These are phyloP conservation scores for Pentamera pediparva DNA, from an alignment of 53 echinoderm and acorn worm genomes.

Conservation along the genomic window DNA sequence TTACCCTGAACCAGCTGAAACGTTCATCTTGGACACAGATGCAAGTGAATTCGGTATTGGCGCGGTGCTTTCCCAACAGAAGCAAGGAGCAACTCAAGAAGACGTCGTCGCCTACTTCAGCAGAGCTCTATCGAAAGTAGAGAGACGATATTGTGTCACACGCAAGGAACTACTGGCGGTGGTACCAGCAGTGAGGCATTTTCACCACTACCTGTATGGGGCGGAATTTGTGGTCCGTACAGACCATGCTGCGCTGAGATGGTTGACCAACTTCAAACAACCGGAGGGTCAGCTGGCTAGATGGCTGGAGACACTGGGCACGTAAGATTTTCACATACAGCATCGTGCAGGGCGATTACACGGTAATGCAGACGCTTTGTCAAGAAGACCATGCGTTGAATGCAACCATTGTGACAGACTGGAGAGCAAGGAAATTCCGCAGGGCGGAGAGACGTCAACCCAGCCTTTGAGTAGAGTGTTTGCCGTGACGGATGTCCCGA, in stretches of 20 bases:
- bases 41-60: conserved; percentile 34
- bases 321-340: conserved; percentile 19
- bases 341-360: conserved; percentile 11
- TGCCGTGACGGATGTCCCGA: not conserved
- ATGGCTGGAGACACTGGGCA: conserved; percentile 29
- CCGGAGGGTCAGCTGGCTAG: conserved; percentile 30
- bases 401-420: not conserved
- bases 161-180: conserved; percentile 42
- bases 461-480: not conserved
- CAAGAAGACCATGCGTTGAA: conserved; percentile 9
- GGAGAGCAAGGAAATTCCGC: not conserved
- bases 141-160: conserved; percentile 48
- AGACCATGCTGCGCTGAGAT: conserved; percentile 36
- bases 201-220: conserved; percentile 39
- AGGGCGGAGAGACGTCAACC: not conserved
- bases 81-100: conserved; percentile 38
- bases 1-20: conserved; percentile 1
- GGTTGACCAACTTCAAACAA: conserved; percentile 21
- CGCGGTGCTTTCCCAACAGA: conserved; percentile 37
- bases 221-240: conserved; percentile 11
- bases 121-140: conserved; percentile 23
- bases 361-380: conserved; percentile 11
- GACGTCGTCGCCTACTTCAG: conserved; percentile 36
- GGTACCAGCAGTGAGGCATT: conserved; percentile 24
- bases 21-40: conserved; percentile 36